phyloP scores from a whole-genome alignment of 2,797 vertebrate species.

The Dipus sagitta region DNA sequence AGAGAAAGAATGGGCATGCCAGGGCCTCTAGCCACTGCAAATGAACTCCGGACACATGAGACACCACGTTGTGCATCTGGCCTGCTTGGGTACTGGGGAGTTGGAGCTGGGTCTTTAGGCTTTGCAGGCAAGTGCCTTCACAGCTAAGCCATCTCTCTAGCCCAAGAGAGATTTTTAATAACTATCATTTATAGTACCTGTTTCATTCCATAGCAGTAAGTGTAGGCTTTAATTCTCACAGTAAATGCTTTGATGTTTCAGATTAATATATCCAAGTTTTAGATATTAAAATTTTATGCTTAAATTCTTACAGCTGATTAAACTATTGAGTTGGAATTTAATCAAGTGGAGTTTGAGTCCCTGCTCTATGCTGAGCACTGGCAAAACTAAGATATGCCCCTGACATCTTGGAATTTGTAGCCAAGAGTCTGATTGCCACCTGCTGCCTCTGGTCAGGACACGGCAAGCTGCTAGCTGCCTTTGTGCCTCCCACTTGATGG shows the following conservation, averaged over 20 bases:
- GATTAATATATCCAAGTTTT: constrained; percentile 23
- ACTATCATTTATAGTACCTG: neutral
- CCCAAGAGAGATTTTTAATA: neutral
- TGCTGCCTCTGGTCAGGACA: neutral
- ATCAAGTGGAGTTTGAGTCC: constrained; percentile 25
- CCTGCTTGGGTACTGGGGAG: too few relatives aligned
- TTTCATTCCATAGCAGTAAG: neutral
- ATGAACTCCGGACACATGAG: too few relatives aligned
- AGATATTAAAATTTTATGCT: constrained; percentile 37
- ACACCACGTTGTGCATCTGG: too few relatives aligned
- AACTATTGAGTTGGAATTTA: constrained; percentile 44
- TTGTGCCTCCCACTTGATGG: neutral
- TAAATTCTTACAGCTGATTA: constrained; percentile 50
- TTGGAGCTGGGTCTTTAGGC: too few relatives aligned
- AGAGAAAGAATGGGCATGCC: too few relatives aligned
- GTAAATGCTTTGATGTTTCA: constrained; percentile 48
- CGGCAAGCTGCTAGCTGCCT: neutral
- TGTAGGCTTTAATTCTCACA: constrained; percentile 42
- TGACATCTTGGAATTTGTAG: neutral
- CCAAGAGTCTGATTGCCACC: neutral
- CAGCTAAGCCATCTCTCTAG: too few relatives aligned
- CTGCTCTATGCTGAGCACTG: neutral
- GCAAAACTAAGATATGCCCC: neutral
- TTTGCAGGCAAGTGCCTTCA: too few relatives aligned
- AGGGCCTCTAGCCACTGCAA: too few relatives aligned